Conservation (phyloP, 2,888 invertebrate genomes). For the Teinopalpus imperialis region DNA sequence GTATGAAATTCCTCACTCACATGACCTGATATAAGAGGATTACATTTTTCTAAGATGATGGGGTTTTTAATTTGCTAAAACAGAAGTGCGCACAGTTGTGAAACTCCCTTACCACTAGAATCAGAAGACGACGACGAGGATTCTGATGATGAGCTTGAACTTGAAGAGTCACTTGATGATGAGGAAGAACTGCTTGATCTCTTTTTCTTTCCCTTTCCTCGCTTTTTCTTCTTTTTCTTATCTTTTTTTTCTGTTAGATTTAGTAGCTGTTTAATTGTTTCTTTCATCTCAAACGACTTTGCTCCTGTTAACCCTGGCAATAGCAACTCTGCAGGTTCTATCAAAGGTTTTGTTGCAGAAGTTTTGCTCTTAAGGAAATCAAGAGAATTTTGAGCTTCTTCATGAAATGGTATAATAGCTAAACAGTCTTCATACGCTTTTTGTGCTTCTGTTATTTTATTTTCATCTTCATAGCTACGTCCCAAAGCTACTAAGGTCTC, state of each 20-base stretch:
- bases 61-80: too few species aligned
- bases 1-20: too few species aligned
- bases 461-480: constrained; percentile 93
- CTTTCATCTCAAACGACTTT: constrained; percentile 84
- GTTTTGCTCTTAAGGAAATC: constrained; percentile 89
- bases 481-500: constrained; percentile 95
- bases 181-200: constrained; percentile 85
- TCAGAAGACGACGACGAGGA: constrained; percentile 83
- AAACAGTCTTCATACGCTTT: constrained; percentile 93
- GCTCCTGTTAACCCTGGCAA: constrained; percentile 82
- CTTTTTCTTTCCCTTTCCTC: constrained; percentile 85
- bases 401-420: constrained; percentile 91
- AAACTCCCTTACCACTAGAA: constrained; percentile 62
- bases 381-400: constrained; percentile 92
- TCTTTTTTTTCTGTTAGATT: constrained; percentile 84
- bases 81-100: constrained; percentile 15
- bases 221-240: constrained; percentile 85
- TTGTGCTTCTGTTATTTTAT: constrained; percentile 91
- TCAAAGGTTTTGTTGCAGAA: constrained; percentile 80
- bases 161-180: constrained; percentile 86
- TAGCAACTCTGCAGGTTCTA: constrained; percentile 83
- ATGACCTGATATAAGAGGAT: too few species aligned
- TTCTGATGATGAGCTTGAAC: constrained; percentile 82
- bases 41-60: too few species aligned
- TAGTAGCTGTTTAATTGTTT: constrained; percentile 84